Percentiles rank a stretch among this genome's conserved stretches.
phyloP scores from a whole-genome alignment of 2,888 invertebrate genomes.

The Phoronis australis region DNA sequence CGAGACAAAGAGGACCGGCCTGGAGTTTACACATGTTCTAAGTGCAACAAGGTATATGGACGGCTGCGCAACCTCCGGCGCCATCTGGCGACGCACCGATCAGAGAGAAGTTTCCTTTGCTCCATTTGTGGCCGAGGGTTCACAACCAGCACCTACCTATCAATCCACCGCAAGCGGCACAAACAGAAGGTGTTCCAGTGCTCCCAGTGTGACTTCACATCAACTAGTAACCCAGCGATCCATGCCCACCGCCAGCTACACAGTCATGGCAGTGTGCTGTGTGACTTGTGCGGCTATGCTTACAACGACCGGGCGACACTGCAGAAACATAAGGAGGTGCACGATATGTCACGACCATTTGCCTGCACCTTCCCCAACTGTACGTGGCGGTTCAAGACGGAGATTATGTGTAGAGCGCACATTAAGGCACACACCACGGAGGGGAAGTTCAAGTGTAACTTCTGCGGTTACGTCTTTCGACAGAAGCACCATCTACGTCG shows the following conservation, averaged over 20 bases:
- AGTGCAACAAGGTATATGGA: slow-evolving; percentile 38
- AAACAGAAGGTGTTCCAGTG: slow-evolving; percentile 31
- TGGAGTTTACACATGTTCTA: slow-evolving; percentile 28
- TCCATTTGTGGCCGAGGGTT: slow-evolving; percentile 42
- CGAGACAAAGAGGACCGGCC: slow-evolving; percentile 36
- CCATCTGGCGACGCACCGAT: slow-evolving; percentile 28
- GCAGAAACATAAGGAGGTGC: slow-evolving; percentile 44
- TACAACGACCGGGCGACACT: slow-evolving; percentile 43
- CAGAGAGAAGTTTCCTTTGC: slow-evolving; percentile 32
- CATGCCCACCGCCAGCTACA: slow-evolving; percentile 45
- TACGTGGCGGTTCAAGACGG: slow-evolving; percentile 43
- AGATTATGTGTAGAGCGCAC: slow-evolving; percentile 41
- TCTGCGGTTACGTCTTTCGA: slow-evolving; percentile 40
- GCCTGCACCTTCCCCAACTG: slow-evolving; percentile 40
- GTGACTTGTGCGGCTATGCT: slow-evolving; percentile 43
- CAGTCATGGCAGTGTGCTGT: slow-evolving; percentile 37
- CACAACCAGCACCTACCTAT: slow-evolving; percentile 34
- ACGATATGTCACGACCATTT: slow-evolving; percentile 37
- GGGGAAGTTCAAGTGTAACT: slow-evolving; percentile 35
- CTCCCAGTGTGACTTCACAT: slow-evolving; percentile 42
- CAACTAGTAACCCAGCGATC: slow-evolving; percentile 34
- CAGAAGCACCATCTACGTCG: slow-evolving; percentile 47
- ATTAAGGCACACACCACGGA: slow-evolving; percentile 32
- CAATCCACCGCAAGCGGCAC: slow-evolving; percentile 33
- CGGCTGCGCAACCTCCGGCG: slow-evolving; percentile 35